Conservation (phyloP, 2,888 invertebrate genomes). For the Aleiodes leptofemur region DNA sequence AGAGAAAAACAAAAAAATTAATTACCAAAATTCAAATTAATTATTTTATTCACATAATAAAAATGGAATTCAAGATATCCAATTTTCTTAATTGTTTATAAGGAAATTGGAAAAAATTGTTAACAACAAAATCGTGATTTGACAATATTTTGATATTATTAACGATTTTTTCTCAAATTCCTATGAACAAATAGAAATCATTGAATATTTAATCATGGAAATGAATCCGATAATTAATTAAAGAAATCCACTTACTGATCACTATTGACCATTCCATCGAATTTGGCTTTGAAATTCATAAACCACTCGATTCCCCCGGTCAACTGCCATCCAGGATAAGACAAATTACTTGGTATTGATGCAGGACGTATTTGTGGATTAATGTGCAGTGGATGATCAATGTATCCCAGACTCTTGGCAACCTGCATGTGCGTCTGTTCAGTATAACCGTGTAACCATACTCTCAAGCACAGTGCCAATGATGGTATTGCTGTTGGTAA, state of each 20-base stretch:
- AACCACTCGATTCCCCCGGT: constrained; percentile 77
- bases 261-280: constrained; percentile 76
- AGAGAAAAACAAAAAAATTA: constrained; percentile 48
- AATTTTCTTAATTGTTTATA: too few relatives aligned
- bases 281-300: constrained; percentile 76
- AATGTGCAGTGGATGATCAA: constrained; percentile 72
- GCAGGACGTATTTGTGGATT: constrained; percentile 73
- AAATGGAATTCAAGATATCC: too few relatives aligned
- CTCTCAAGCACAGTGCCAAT: constrained; percentile 79
- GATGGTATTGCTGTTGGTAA: constrained; percentile 81
- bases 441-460: constrained; percentile 77
- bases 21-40: too few relatives aligned
- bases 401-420: constrained; percentile 74
- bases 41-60: too few relatives aligned
- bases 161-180: not conserved
- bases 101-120: too few relatives aligned
- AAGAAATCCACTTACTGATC: constrained; percentile 77
- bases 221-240: too few relatives aligned
- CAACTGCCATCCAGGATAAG: constrained; percentile 75
- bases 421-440: constrained; percentile 75
- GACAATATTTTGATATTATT: too few relatives aligned
- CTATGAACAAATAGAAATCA: too few relatives aligned
- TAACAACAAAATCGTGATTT: too few relatives aligned
- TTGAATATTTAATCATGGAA: too few relatives aligned
- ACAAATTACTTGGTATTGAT: constrained; percentile 73